Evolutionary conservation across 2,113 vertebrate genomes (phyloP), one percentile per base, ranked within the genome.

Genomic region (Rana temporaria): DNA sequence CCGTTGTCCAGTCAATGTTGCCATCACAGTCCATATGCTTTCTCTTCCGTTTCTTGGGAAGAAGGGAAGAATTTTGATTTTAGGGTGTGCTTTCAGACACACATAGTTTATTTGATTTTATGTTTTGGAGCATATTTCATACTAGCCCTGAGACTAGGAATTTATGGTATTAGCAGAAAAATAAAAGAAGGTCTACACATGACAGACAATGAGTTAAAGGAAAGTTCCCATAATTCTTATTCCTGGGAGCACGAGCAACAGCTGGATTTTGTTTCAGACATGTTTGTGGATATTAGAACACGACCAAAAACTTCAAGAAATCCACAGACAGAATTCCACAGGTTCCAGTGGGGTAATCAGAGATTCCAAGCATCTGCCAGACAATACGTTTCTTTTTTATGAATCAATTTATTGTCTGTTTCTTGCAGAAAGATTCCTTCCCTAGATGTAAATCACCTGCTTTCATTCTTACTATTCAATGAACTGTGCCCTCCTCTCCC

Each of bases 261-360:
- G 62, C 42, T 78, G 65, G 52, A 69, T 42, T 69, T 69, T 18
- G 30, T 79, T 79, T 59, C 65, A 67, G n/a, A 68, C 26, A 66
- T 79, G 26, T 79, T 55, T 79, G 17, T 68, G 65, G 65, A 57
- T 38, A 34, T 59, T 79, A 20, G 1, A 55, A 78, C 26, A 67
- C 18, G 26, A 26, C 26, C 48, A 56, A 52, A 64, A 77, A 38
- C 48, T 65, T 30, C 57, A 78, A 52, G 32, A 56, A 78, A 78
- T 32, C 62, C 62, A 78, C 60, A 78, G 75, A 56, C 63, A 78
- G 26, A 34, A 66, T 78, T 78, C 76, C 76, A 67, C 38, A 19
- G 65, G 53, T 79, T 79, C 55, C 65, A 79, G 20, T 55, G 76
- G 76, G 76, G 48, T 68, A 67, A 67, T 79, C 76, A 67, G 1